Percentiles rank a stretch among this genome's conserved stretches.
Conservation (phyloP, 2,888 invertebrate species). For the Agrotis clavis region DNA sequence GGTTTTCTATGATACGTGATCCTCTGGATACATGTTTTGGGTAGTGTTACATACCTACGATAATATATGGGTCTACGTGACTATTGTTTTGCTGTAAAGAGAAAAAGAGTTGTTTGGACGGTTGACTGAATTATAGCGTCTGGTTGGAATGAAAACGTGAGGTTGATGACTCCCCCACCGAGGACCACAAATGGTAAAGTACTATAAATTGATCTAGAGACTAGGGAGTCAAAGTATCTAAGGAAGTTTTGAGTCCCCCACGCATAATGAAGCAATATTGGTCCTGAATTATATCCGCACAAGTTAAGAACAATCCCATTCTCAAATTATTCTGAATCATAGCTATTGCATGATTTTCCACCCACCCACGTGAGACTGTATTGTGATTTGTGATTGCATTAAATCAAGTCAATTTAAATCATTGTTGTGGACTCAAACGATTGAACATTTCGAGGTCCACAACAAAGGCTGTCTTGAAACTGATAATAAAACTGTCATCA, state of each 20-base stretch:
- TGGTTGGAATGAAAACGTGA: not conserved
- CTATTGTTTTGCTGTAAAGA: constrained; percentile 37
- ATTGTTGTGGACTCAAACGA: constrained; percentile 53
- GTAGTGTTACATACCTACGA: constrained; percentile 49
- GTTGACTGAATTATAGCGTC: not conserved
- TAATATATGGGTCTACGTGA: constrained; percentile 49
- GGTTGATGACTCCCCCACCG: not conserved
- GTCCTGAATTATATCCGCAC: constrained; percentile 42
- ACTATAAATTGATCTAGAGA: not conserved
- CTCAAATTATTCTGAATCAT: constrained; percentile 55
- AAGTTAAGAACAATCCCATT: constrained; percentile 46
- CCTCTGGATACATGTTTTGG: constrained; percentile 44
- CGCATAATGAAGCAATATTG: constrained; percentile 22
- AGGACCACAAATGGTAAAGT: not conserved
- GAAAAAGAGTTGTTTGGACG: not conserved
- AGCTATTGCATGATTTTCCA: constrained; percentile 54
- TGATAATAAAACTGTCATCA: constrained; percentile 58
- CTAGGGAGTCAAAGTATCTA: not conserved
- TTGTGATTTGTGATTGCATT: constrained; percentile 57
- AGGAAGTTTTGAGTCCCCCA: constrained; percentile 11
- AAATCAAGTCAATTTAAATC: constrained; percentile 52
- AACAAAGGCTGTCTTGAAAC: constrained; percentile 34
- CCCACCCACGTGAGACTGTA: constrained; percentile 53
- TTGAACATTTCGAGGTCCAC: constrained; percentile 44
- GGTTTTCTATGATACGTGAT: constrained; percentile 60